phyloP scores from a whole-genome alignment of 2,888 invertebrate species.

The Troglohyphantes excavatus region DNA sequence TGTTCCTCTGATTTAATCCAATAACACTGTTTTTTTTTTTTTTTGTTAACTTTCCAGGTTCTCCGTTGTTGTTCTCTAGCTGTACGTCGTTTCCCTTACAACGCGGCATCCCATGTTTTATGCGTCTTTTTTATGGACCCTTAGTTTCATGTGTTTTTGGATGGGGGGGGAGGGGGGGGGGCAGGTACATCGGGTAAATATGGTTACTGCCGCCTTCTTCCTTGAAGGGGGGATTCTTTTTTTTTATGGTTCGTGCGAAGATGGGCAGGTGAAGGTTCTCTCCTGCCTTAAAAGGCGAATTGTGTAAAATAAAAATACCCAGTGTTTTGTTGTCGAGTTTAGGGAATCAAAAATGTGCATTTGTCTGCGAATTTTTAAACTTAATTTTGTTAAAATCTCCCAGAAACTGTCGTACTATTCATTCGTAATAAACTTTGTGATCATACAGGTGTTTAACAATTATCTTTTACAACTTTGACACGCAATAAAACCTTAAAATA shows the following conservation, averaged over 20 bases:
- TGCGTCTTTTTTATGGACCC: constrained; percentile 34
- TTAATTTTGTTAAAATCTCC: too few relatives aligned
- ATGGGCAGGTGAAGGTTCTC: neutral
- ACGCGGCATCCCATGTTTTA: constrained; percentile 7
- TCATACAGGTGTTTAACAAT: too few relatives aligned
- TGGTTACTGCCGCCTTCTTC: neutral
- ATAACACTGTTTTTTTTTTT: constrained; percentile 34
- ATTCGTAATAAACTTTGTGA: too few relatives aligned
- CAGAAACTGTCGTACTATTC: too few relatives aligned
- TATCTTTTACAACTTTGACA: too few relatives aligned
- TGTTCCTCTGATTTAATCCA: constrained; percentile 50
- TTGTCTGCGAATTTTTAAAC: too few relatives aligned
- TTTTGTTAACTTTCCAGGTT: too few relatives aligned
- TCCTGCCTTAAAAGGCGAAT: neutral
- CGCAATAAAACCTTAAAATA: too few relatives aligned
- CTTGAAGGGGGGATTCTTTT: neutral
- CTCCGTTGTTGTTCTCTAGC: constrained; percentile 17
- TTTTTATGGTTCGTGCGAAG: neutral
- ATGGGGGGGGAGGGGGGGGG: neutral
- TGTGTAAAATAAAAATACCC: too few relatives aligned
- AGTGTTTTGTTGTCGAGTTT: too few relatives aligned
- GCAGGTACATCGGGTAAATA: neutral
- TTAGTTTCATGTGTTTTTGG: neutral
- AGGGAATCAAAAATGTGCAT: too few relatives aligned
- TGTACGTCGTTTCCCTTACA: constrained; percentile 10